These are phyloP conservation scores for Megathymus violae DNA, from an alignment of 1,140 invertebrate species.

Conservation along the genomic window DNA sequence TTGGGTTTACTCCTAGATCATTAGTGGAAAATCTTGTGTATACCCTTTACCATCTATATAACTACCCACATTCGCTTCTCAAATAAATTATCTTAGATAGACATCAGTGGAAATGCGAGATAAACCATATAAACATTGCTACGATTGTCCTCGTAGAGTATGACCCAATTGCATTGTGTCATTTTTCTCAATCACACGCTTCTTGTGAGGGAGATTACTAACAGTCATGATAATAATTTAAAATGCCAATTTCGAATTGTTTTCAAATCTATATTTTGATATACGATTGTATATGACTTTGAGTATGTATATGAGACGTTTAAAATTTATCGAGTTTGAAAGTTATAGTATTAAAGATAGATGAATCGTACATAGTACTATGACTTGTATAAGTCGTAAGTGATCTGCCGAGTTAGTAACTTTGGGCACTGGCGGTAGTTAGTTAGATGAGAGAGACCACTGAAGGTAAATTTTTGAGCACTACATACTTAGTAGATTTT, in stretches of 20 bases:
- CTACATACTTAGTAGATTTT: too few relatives aligned
- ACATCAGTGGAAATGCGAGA: constrained; percentile 25
- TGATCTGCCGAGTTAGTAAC: too few relatives aligned
- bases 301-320: background rate
- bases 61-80: too few relatives aligned
- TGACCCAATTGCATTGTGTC: constrained; percentile 29
- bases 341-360: too few relatives aligned
- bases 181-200: constrained; percentile 24
- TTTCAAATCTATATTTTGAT: background rate
- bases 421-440: too few relatives aligned
- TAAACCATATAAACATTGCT: constrained; percentile 18
- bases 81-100: background rate
- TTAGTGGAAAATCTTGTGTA: too few relatives aligned
- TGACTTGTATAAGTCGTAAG: too few relatives aligned
- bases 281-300: constrained; percentile 10
- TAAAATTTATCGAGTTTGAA: constrained; percentile 1
- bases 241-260: constrained; percentile 25
- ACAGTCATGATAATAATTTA: constrained; percentile 19
- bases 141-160: constrained; percentile 10
- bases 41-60: too few relatives aligned
- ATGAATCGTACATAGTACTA: background rate
- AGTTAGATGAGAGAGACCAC: too few relatives aligned
- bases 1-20: too few relatives aligned
- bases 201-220: constrained; percentile 9
- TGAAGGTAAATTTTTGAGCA: too few relatives aligned